Percentiles rank a stretch among this genome's conserved stretches.
phyloP scores from a whole-genome alignment of 2,797 vertebrate species.

The Tragelaphus oryx region DNA sequence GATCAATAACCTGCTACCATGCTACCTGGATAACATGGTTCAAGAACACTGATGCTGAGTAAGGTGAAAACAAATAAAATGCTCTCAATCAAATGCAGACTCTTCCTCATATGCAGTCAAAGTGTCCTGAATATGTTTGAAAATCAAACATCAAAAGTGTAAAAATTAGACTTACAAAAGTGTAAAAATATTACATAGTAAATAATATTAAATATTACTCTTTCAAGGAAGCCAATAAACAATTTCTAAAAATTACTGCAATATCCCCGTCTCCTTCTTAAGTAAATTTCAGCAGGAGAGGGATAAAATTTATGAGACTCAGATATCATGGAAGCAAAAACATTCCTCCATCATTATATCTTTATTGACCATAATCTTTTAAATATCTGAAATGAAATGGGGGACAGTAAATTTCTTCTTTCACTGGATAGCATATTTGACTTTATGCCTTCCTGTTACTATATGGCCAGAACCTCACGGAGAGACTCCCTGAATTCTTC shows the following conservation, averaged over 20 bases:
- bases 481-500: neutral
- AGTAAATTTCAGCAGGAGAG: neutral
- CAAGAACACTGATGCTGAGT: neutral
- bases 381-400: neutral
- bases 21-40: neutral
- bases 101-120: neutral
- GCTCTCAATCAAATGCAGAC: neutral
- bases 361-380: neutral
- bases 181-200: neutral
- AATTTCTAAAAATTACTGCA: neutral
- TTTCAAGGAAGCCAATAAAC: neutral
- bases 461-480: neutral
- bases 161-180: neutral
- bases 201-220: neutral
- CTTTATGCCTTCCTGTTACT: neutral
- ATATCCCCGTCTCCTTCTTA: neutral
- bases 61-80: slow-evolving; percentile 8
- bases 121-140: neutral
- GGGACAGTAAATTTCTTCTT: neutral
- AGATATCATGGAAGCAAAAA: neutral
- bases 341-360: neutral
- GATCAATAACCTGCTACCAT: neutral
- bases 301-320: neutral
- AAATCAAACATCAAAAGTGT: neutral
- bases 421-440: neutral